These are phyloP conservation scores for Sylvia atricapilla DNA, from an alignment of 2,113 vertebrate species.

Conservation along the genomic window DNA sequence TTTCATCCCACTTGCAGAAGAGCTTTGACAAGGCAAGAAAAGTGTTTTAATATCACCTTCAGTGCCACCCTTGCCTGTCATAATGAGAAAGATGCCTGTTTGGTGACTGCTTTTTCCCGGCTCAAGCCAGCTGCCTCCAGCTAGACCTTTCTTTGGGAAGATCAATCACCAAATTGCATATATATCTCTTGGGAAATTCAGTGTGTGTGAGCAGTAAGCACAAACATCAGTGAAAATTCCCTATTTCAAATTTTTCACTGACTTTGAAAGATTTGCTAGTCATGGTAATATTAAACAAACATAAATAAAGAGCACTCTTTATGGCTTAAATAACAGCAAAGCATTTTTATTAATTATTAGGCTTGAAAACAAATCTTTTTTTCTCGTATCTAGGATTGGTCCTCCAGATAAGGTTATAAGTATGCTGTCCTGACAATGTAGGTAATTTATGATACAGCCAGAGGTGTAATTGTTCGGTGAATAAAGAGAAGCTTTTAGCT, in stretches of 20 bases:
- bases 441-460: slow-evolving; percentile 29
- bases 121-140: slow-evolving; percentile 30
- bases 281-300: not conserved
- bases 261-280: not conserved
- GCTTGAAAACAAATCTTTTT: not conserved
- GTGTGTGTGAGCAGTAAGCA: not conserved
- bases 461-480: slow-evolving; percentile 29
- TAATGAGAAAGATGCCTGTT: slow-evolving; percentile 6
- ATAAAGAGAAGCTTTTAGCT: slow-evolving; percentile 25
- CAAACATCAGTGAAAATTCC: not conserved
- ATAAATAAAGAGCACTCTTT: not conserved
- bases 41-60: slow-evolving; percentile 26
- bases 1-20: not conserved
- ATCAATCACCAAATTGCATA: slow-evolving; percentile 30
- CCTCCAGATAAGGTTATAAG: not conserved
- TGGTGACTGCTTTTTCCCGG: slow-evolving; percentile 5
- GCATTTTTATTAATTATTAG: not conserved
- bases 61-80: slow-evolving; percentile 23
- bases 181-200: slow-evolving; percentile 16
- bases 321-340: not conserved
- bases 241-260: not conserved
- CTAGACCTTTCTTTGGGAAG: slow-evolving; percentile 6
- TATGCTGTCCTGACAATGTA: not conserved
- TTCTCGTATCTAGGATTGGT: not conserved
- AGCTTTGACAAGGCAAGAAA: slow-evolving; percentile 16